Evolutionary conservation across 2,797 vertebrate species (phyloP).

Genomic region (Gallinago nigripennis): DNA sequence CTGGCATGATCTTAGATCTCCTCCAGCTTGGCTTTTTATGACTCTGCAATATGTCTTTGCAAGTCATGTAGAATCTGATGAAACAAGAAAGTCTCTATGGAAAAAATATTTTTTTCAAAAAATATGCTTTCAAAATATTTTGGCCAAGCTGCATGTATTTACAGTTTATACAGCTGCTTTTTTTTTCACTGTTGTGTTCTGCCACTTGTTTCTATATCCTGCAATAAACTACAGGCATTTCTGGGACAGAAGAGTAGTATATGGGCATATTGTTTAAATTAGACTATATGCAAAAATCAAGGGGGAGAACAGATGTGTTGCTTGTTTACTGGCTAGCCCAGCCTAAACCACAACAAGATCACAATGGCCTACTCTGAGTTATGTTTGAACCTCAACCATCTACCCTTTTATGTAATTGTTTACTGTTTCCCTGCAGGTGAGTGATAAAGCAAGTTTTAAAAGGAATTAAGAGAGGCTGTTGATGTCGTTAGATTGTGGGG

Average conservation of each 20-base stretch:
- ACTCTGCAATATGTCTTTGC: not conserved
- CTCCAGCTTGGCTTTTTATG: not conserved
- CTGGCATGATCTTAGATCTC: not conserved
- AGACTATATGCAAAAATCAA: not conserved
- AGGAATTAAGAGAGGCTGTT: not conserved
- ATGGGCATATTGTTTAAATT: not conserved
- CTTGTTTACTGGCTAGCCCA: not conserved
- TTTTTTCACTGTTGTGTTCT: not conserved
- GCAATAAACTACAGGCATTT: not conserved
- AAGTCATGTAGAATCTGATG: not conserved
- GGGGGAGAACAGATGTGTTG: not conserved
- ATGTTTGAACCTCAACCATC: not conserved
- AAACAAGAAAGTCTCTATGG: not conserved
- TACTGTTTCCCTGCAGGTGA: not conserved
- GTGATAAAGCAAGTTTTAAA: conserved; percentile 27
- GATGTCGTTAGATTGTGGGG: not conserved
- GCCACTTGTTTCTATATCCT: not conserved
- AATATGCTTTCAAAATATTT: not conserved
- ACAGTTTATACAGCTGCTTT: not conserved
- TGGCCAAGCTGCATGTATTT: not conserved
- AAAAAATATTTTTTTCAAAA: not conserved
- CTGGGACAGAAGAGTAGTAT: not conserved
- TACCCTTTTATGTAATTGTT: conserved; percentile 7
- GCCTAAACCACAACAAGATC: not conserved
- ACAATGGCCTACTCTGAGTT: not conserved